Base-by-base conservation (phyloP, 2,113 vertebrate genomes). In the Martes martes region DNA sequence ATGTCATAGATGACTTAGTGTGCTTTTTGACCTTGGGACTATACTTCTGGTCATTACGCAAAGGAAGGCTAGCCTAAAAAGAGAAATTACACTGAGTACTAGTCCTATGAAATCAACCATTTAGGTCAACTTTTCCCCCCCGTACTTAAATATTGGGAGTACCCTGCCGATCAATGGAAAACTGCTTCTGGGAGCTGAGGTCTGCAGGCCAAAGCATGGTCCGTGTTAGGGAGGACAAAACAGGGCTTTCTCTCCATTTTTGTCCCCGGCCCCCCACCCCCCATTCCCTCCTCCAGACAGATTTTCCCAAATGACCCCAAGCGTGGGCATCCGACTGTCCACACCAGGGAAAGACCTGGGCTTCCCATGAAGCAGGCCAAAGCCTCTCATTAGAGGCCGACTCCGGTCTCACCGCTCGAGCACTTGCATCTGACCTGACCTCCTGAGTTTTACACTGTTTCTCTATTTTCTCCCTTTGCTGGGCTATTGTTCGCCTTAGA, bases 21-120 rank as follows among this genome's bases (percentile, higher is more conserved):
- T 89, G 55, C 31, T 86, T 71, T 61, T 93, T 97, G 96, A 97
- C 95, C 95, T 98, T 97, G 89, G 97, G 61, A 83, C 33, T 91
- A 47, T 57, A 88, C 31, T 33, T 88, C 85, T 95, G 92, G 36
- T 79, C 47, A 57, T 63, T 45, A 92, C 33, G 45, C 36, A 92
- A 80, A 90, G 57, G 50, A 92, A 88, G 33, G 4, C 65, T 87
- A 11, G 2, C 24, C 67, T 83, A 55, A 89, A 79, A 85, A 85
- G 52, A 73, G 67, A 81, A 90, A 57, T 65, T 50, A 23, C 23
- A 61, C 36, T 78, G 57, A 84, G 39, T 52, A 61, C 16, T 71
- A 11, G 55, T 65, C n/a, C 87, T 74, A 50, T 26, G 59, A 78
- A 95, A 81, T 71, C 39, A 63, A 47, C 63, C 81, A 65, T 92